Percentiles rank a stretch among this genome's conserved stretches.
Conservation (phyloP, 2,888 invertebrate genomes). For the Eupithecia vulgata region DNA sequence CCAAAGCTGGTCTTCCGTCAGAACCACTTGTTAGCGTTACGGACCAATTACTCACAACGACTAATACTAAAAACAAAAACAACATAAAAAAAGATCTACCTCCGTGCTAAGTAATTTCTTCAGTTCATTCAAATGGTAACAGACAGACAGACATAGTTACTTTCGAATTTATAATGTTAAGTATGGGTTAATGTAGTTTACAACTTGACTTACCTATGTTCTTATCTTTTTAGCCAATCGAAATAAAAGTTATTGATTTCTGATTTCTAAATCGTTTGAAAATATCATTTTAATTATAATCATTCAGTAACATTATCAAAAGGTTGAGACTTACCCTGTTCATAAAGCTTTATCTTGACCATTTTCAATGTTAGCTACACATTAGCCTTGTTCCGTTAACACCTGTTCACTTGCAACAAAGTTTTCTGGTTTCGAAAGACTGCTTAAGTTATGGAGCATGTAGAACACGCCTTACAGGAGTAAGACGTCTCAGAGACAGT, state of each 20-base stretch:
- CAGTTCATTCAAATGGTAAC: too few species aligned
- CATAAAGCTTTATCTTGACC: neutral
- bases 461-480: conserved; percentile 20
- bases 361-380: neutral
- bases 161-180: too few species aligned
- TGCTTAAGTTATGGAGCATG: neutral
- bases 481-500: conserved; percentile 23
- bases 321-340: neutral
- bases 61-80: too few species aligned
- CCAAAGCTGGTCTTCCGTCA: too few species aligned
- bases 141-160: too few species aligned
- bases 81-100: too few species aligned
- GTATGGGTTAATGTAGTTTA: neutral
- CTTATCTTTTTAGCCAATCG: neutral
- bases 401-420: neutral
- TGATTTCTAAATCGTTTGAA: too few species aligned
- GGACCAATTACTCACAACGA: too few species aligned
- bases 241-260: neutral
- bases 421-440: neutral
- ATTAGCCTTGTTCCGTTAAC: neutral
- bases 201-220: neutral
- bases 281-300: neutral
- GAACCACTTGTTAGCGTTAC: too few species aligned
- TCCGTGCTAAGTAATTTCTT: too few species aligned
- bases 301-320: neutral